These are phyloP conservation scores for Pipistrellus pygmaeus DNA, from an alignment of 2,797 vertebrate genomes.

Conservation along the genomic window DNA sequence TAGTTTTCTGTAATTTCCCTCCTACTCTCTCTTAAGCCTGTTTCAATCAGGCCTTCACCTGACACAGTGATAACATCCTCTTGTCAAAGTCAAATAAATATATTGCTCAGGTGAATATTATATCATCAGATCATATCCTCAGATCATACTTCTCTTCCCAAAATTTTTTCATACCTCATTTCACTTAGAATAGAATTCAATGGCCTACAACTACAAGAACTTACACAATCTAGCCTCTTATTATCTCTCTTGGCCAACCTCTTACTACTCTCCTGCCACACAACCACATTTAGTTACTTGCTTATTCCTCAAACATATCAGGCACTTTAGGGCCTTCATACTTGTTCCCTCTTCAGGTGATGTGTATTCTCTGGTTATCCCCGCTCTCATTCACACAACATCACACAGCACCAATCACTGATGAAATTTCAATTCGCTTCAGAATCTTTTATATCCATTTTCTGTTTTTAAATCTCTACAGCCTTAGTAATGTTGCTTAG, in stretches of 20 bases:
- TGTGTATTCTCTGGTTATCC: background rate
- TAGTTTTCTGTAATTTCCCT: background rate
- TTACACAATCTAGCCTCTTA: background rate
- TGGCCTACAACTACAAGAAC: background rate
- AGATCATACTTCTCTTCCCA: background rate
- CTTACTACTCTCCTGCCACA: background rate
- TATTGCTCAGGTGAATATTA: background rate
- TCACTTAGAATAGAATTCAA: background rate
- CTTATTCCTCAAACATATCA: no score
- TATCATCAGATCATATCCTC: no score
- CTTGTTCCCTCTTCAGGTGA: background rate
- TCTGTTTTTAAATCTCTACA: background rate
- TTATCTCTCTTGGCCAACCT: background rate
- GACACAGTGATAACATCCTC: background rate
- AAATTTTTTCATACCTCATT: background rate
- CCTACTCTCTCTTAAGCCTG: background rate
- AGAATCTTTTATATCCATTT: background rate
- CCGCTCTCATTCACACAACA: background rate
- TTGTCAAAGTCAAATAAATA: background rate
- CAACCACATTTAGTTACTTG: background rate
- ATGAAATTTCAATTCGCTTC: background rate
- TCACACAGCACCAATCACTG: background rate
- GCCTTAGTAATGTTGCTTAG: background rate
- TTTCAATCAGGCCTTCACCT: background rate
- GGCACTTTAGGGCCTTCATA: no score